These are phyloP conservation scores for Nomia melanderi DNA, from an alignment of 1,140 invertebrate species.

Conservation along the genomic window DNA sequence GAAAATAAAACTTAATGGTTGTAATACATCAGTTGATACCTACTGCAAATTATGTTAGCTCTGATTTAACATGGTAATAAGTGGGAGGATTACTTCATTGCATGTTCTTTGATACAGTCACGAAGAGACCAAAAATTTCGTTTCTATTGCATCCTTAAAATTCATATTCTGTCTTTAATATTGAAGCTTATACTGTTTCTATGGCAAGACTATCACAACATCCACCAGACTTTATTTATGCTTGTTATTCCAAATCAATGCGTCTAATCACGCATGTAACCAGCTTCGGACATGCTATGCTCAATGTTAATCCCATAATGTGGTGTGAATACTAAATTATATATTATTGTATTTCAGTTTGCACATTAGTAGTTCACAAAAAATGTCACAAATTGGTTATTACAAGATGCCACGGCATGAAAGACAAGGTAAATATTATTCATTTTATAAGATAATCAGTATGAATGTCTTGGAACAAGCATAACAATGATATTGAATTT, in stretches of 20 bases:
- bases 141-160: conserved; percentile 23
- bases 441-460: background rate
- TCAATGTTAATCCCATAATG: conserved; percentile 32
- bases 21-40: conserved; percentile 22
- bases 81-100: conserved; percentile 28
- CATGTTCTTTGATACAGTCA: conserved; percentile 30
- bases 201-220: conserved; percentile 44
- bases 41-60: conserved; percentile 17
- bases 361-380: conserved; percentile 99
- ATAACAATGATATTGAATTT: background rate
- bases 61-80: conserved; percentile 29
- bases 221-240: conserved; percentile 50
- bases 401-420: conserved; percentile 97
- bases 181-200: conserved; percentile 32
- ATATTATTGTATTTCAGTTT: conserved; percentile 86
- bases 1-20: conserved; percentile 27
- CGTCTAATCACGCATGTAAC: conserved; percentile 68
- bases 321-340: conserved; percentile 28
- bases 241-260: conserved; percentile 45
- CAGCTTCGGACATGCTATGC: conserved; percentile 66
- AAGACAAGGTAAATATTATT: conserved; percentile 87
- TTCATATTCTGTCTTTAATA: conserved; percentile 40
- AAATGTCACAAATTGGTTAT: conserved; percentile 96
- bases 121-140: conserved; percentile 8
- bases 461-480: background rate